Percentiles rank a stretch among this genome's conserved stretches.
Evolutionary conservation across 2,113 vertebrate species (phyloP).

Genomic region (Edolisoma coerulescens): DNA sequence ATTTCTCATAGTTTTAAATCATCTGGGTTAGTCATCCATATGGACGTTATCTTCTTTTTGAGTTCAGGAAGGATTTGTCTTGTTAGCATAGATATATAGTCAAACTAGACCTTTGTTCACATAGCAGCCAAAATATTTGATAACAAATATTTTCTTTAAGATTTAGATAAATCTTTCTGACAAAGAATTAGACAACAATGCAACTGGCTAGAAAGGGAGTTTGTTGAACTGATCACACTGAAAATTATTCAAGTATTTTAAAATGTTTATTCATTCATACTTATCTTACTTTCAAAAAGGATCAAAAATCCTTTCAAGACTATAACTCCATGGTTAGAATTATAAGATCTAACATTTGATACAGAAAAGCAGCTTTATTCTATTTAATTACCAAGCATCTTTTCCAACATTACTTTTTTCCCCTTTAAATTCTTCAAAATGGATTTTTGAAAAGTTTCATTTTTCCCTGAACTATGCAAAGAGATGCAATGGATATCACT

Average conservation of each 20-base stretch:
- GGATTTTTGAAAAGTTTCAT: not conserved
- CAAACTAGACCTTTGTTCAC: not conserved
- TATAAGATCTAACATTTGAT: not conserved
- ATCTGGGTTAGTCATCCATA: not conserved
- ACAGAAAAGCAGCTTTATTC: not conserved
- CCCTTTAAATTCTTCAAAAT: not conserved
- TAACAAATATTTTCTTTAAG: not conserved
- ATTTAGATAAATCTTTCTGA: not conserved
- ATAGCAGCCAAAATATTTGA: not conserved
- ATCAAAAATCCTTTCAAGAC: not conserved
- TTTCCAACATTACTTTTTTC: not conserved
- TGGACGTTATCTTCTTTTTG: not conserved
- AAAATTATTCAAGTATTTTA: not conserved
- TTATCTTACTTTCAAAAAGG: not conserved
- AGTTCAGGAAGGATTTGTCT: not conserved
- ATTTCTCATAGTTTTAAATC: not conserved
- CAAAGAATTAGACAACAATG: not conserved
- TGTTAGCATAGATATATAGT: not conserved
- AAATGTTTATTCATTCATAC: not conserved
- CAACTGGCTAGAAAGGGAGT: not conserved
- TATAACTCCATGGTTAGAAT: not conserved
- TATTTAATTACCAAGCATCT: not conserved
- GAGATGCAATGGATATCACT: not conserved
- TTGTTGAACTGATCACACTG: not conserved
- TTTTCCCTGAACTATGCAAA: not conserved